Evolutionary conservation across 2,888 invertebrate genomes (phyloP), one percentile per base, ranked within the genome.

Genomic region (Trissonchulus sp.): DNA sequence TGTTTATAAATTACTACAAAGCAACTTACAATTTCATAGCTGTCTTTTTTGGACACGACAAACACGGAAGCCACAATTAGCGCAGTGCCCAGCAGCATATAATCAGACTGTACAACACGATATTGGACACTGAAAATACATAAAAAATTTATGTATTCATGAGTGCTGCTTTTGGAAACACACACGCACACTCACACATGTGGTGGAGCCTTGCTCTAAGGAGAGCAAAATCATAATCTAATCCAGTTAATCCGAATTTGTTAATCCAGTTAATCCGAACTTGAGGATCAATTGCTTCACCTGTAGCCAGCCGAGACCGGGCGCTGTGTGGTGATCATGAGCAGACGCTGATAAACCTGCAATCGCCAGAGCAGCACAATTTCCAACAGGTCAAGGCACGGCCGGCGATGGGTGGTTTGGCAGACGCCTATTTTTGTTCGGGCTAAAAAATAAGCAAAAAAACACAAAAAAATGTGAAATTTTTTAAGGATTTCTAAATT

Each of bases 41-140:
- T 30, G 8, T 8, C 65, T 63, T 63, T 3, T 30, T 30, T 38
- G 3, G 28, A 2, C n/a, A 38, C 3, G 33, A 36, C 15, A 72
- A 38, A 38, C n/a, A 38, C 23, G 28, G 72, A 8, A 3, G 72
- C 33, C 2, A 36, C 62, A 31, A 74, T 74, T n/a, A 74, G 28
- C 28, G 74, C 28, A 34, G 36, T 28, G 15, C 72, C 69, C 34
- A 74, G 35, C 31, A 74, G 15, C 68, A 74, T 73, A 73, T 74
- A 74, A 65, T 74, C 74, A 28, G 72, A 31, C 73, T 74, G 33
- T 3, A 73, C 8, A 15, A 18, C 18, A 8, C 23, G 2, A 2
- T 38, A 36, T 28, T 33, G 33, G 28, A 18, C 2, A 28, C 74
- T 73, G 30, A 63, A 73, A 73, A n/a, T 71, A 8, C 30, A 23